phyloP scores from a whole-genome alignment of 2,113 vertebrate genomes.

The Eonycteris spelaea region DNA sequence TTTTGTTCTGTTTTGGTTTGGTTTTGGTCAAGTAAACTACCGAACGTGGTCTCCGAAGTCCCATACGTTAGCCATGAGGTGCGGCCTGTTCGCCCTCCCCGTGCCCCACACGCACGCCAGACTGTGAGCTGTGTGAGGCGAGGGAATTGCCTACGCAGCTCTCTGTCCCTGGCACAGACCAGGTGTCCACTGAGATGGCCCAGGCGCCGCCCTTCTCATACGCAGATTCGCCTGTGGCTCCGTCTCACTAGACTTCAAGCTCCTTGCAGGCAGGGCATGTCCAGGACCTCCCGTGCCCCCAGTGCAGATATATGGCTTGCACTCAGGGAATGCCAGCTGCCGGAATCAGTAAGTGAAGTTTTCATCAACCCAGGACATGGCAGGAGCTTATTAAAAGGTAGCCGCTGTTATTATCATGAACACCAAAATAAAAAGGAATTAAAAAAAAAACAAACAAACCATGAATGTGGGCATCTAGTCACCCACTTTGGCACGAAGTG shows the following conservation, averaged over 20 bases:
- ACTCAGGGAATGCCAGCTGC: neutral
- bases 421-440: neutral
- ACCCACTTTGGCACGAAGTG: conserved; percentile 46
- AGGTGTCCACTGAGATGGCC: neutral
- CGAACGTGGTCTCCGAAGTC: neutral
- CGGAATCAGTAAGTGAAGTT: neutral
- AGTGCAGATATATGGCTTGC: neutral
- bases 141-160: neutral
- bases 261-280: neutral
- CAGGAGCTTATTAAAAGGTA: conserved; percentile 70
- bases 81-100: neutral
- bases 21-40: neutral
- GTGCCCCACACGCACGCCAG: neutral
- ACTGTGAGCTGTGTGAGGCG: neutral
- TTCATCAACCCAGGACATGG: conserved; percentile 35
- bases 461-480: conserved; percentile 39
- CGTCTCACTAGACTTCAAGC: neutral
- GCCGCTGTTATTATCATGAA: neutral
- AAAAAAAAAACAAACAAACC: neutral
- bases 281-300: neutral
- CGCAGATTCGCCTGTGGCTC: neutral
- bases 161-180: neutral
- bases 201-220: neutral
- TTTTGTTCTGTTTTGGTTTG: neutral
- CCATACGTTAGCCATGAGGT: neutral